phyloP scores from a whole-genome alignment of 1,140 invertebrate species.

The Periplaneta americana region DNA sequence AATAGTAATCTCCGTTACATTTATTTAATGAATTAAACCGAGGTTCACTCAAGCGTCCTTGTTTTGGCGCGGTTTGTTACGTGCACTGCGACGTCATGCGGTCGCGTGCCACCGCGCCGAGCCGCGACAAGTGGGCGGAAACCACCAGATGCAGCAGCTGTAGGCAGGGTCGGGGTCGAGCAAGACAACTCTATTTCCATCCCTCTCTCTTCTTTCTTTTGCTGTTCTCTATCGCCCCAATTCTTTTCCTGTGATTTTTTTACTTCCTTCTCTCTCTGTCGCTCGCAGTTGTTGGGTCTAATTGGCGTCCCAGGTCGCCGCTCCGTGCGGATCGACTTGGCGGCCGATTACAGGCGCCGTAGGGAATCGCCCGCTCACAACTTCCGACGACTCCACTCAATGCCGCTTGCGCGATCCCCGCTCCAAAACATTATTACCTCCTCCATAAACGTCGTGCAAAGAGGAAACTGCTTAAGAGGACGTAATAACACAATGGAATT shows the following conservation, averaged over 20 bases:
- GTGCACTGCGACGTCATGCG: no score
- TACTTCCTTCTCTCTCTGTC: not conserved
- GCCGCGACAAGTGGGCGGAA: not conserved
- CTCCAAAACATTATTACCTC: not conserved
- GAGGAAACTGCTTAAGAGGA: not conserved
- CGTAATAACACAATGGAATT: not conserved
- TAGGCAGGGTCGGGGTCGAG: not conserved
- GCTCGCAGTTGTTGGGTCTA: not conserved
- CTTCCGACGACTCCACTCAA: not conserved
- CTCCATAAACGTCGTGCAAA: not conserved
- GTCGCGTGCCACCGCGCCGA: not conserved
- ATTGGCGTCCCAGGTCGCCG: not conserved
- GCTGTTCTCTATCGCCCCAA: not conserved
- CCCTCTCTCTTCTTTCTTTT: not conserved
- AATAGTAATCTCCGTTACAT: no score
- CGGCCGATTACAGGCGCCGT: slow-evolving; percentile 4
- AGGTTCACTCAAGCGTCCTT: no score
- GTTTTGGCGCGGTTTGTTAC: no score
- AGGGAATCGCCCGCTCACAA: not conserved
- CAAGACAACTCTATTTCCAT: not conserved
- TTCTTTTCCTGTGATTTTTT: not conserved
- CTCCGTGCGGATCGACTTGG: not conserved
- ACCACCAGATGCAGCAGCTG: not conserved
- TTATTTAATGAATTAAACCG: no score
- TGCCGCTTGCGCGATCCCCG: not conserved